Base-by-base conservation (phyloP, 2,888 invertebrate genomes). In the Amaurobius ferox region DNA sequence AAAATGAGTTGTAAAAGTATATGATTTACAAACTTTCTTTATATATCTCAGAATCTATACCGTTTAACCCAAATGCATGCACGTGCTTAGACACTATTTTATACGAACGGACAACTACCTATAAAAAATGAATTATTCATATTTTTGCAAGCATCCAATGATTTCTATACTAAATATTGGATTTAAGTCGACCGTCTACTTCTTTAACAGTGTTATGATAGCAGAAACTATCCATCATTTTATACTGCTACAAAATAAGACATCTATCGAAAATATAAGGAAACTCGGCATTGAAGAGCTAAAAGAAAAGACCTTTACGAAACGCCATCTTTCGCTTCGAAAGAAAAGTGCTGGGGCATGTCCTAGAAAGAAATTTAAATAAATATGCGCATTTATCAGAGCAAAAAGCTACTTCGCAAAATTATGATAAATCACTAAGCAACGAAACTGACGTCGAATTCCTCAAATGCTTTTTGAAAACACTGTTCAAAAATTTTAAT, bases 391-490 rank as follows among this genome's bases (percentile, higher is more conserved):
- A 81, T 81, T 76, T 81, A 81, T 81, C 81, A 76, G 74, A 76
- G 81, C 61, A 62, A 73, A 81, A 76, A 76, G 81, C 81, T 70
- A 81, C 81, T 81, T 81, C 81, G 74, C 29, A 39, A 81, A 81
- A 81, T 81, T 81, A 81, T 81, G 81, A 81, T 81, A 81, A 81
- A 81, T 81, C 81, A 81, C 81, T 76, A 76, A 76, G 81, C 76
- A 76, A 76, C 81, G 76, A 81, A 76, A 76, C 70, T 81, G 81
- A 81, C 70, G 81, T 68, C 28, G 29, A 61, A 81, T 81, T 74
- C 76, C 76, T 70, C 48, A 81, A 81, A 81, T 70, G 68, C 74
- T 70, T 74, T 76, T 81, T 81, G 64, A 76, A 81, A 81, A 74
- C 74, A 74, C 67, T 72, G 68, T n/a, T 74, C 68, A 76, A 70